phyloP scores from a whole-genome alignment of 2,113 vertebrate species.

The Aramus guarauna region DNA sequence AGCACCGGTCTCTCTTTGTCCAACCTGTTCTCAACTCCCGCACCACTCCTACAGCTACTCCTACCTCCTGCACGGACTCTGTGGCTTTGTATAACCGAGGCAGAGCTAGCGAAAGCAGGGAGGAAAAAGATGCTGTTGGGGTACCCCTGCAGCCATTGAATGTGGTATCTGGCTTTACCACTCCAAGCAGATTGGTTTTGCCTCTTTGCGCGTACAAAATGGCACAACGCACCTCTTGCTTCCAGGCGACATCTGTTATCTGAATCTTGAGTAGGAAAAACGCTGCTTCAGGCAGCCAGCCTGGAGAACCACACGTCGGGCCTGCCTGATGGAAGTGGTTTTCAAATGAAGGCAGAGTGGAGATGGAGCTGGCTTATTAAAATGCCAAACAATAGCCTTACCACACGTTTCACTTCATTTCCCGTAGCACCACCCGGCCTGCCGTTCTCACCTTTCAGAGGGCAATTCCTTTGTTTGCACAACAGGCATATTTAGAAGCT shows the following conservation, averaged over 20 bases:
- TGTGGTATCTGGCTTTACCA: not conserved
- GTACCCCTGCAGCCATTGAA: not conserved
- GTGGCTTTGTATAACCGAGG: not conserved
- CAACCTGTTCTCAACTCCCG: not conserved
- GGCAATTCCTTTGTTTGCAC: not conserved
- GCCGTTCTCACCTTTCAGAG: not conserved
- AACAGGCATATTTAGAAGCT: not conserved
- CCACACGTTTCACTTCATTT: not conserved
- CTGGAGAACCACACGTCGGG: not conserved
- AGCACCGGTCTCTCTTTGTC: not conserved
- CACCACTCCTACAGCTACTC: not conserved
- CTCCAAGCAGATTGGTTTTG: not conserved
- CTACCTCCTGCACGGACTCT: not conserved
- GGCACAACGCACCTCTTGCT: not conserved
- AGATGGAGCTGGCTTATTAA: not conserved
- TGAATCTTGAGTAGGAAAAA: not conserved
- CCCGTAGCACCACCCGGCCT: not conserved
- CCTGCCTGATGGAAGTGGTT: not conserved
- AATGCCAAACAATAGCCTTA: not conserved
- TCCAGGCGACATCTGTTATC: not conserved
- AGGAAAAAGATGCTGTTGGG: not conserved
- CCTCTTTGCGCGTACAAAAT: not conserved
- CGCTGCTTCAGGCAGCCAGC: not conserved
- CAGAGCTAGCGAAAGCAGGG: not conserved
- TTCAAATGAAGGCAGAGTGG: not conserved